Evolutionary conservation across 2,888 invertebrate species (phyloP), one percentile per base, ranked within the genome.

Genomic region (Bugula neritina): DNA sequence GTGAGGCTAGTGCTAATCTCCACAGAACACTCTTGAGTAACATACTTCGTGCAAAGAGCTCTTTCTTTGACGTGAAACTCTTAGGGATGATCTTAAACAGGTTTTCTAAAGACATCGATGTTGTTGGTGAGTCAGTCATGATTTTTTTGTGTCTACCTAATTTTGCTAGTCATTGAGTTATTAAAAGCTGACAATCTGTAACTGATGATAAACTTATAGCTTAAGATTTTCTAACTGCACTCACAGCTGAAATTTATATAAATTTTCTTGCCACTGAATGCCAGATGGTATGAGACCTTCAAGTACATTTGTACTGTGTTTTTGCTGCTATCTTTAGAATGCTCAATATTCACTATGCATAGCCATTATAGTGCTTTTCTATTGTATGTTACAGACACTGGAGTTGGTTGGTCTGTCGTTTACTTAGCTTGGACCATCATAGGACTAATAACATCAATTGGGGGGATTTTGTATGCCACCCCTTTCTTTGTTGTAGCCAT

Each of bases 61-160:
- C 72, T 71, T 81, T 78, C 75, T 83, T 79, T 75, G 81, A 79
- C 74, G 80, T 76, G 71, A 81, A 76, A n/a, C 77, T 82, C 5
- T 73, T 76, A 31, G 80, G 80, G 5, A 78, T 81, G 27, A 79
- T 80, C 55, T 73, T 81, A 54, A 81, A 81, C 71, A 76, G 70
- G 3, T 81, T 80, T 74, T 78, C 79, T 69, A 78, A 79, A 71
- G 80, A 78, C 69, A 72, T 82, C 3, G 82, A 82, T 73, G 74
- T 76, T 1, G 69, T 81, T 58, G 70, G 54, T 54, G 31, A 34
- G 63, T n/a, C n/a, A n/a, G n/a, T n/a, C n/a, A n/a, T n/a, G n/a
- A n/a, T n/a, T n/a, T n/a, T n/a, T n/a, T n/a, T n/a, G n/a, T n/a
- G n/a, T n/a, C n/a, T n/a, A n/a, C n/a, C n/a, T n/a, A n/a, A n/a